Evolutionary conservation across 64 coral and sea anemone genomes (phyloP).

Genomic region (Cladopsammia gracilis): DNA sequence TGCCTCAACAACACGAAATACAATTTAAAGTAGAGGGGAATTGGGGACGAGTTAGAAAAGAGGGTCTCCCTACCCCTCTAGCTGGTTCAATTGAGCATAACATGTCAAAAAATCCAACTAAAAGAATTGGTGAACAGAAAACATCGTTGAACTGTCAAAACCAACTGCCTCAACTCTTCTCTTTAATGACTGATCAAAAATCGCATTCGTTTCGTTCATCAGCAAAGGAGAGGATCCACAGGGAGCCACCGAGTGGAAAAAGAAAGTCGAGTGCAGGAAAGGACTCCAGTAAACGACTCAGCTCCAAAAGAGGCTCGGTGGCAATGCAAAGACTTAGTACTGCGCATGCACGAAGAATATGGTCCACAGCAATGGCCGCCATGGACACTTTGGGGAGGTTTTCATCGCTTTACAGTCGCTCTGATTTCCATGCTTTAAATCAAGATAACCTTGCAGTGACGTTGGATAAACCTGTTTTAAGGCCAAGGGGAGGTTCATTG

Average conservation of each 20-base stretch:
- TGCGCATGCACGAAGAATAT: not conserved
- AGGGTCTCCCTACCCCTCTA: not conserved
- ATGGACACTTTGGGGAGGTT: not conserved
- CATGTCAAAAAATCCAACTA: not conserved
- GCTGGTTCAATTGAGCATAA: not conserved
- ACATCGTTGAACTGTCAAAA: not conserved
- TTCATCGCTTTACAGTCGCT: not conserved
- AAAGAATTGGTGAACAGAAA: no score
- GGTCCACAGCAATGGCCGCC: not conserved
- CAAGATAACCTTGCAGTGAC: not conserved
- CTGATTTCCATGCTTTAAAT: constrained; percentile 11
- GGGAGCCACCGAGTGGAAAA: not conserved
- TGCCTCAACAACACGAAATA: not conserved
- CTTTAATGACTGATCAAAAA: constrained; percentile 8
- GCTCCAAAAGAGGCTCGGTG: not conserved
- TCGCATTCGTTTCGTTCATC: constrained; percentile 15
- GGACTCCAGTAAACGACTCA: not conserved
- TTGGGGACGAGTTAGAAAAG: not conserved
- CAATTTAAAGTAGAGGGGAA: not conserved
- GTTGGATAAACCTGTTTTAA: not conserved
- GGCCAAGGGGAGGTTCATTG: not conserved
- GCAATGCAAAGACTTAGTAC: not conserved
- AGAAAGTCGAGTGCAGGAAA: not conserved
- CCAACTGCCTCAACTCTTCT: constrained; percentile 9
- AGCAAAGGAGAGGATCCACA: not conserved